Evolutionary conservation across 2,888 invertebrate species (phyloP), one percentile per base, ranked within the genome.

Genomic region (Tipula lateralis): DNA sequence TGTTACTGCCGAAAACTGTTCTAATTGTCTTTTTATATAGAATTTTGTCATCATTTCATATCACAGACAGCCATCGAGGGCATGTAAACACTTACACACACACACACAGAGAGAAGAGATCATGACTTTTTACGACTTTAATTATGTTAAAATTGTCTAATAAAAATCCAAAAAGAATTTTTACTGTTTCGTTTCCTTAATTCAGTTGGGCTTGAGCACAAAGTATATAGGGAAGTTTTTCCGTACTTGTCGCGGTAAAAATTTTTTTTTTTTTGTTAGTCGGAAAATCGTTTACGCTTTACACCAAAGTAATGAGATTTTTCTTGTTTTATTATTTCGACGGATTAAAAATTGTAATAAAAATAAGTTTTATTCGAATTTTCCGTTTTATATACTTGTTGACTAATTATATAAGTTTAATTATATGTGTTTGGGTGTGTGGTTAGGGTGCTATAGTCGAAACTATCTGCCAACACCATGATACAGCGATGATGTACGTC

Each of bases 121-220:
- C 30, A 82, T 30, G 30, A 82, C 82, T 82, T 82, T 80, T 82
- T 30, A 82, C 32, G 82, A 82, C 32, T 82, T 82, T 82, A 82
- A 82, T 82, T 82, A 82, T 32, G 82, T 82, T 82, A 82, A 82
- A 82, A 29, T 82, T 82, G 82, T 30, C 82, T 82, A 82, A n/a
- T 82, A 82, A 82, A 82, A 82, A n/a, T 82, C 30, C 29, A 7
- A 82, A 82, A 82, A 82, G 16, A 82, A 82, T 66, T 19, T 44
- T 66, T 66, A 24, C 24, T 66, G 66, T 66, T 24, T 66, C 66
- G 24, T 66, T 66, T 24, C 24, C 66, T 66, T 66, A 66, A 66
- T 66, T 24, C 66, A 66, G 66, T 66, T 66, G 24, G 9, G 24
- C 24, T 66, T 66, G 24, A 7, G 6, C 1, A 12, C 9, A 66